Base-by-base conservation (phyloP, 2,113 vertebrate species). In the Pelecanoides urinatrix region DNA sequence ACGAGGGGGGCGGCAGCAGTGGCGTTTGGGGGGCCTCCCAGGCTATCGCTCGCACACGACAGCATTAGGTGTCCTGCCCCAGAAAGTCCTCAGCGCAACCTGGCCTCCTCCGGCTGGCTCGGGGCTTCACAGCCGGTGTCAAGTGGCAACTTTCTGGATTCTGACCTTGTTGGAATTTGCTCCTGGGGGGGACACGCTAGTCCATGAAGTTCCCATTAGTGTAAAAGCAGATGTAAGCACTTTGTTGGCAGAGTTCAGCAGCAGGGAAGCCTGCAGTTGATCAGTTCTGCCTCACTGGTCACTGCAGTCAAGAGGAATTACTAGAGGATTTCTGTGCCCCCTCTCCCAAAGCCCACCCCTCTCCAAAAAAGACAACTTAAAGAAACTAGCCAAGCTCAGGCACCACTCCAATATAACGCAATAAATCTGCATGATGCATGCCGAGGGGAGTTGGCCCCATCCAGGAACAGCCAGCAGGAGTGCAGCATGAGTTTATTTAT, bases 271-370 rank as follows among this genome's bases (percentile, higher is more conserved):
- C 97, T 96, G 96, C 93, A 96, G 90, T 88, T 96, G 96, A 97
- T 97, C 97, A 97, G 97, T 96, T 97, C 95, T 97, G 97, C 97
- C 94, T 96, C 94, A 0, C 95, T 94, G 94, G 94, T 93, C 96
- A 94, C 94, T 90, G 97, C 93, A 97, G 95, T 94, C 94, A 97
- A 96, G 94, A 97, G 96, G 90, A 97, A 96, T 97, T 93, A 96
- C 90, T 30, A 62, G 68, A 93, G 90, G 90, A 44, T 93, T 92
- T 84, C 92, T 94, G 78, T 84, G 76, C 67, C 94, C 92, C 90
- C 75, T 71, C 85, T 73, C 92, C 66, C 29, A 38, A 52, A 77
- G 73, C 93, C 76, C 89, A 94, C 76, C 76, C 79, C 61, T 59
- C 91, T 50, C 80, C 49, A 44, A 55, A 92, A 74, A 62, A 44